These are phyloP conservation scores for Poeciliopsis turneri DNA, from an alignment of 2,797 vertebrate species.

Conservation along the genomic window DNA sequence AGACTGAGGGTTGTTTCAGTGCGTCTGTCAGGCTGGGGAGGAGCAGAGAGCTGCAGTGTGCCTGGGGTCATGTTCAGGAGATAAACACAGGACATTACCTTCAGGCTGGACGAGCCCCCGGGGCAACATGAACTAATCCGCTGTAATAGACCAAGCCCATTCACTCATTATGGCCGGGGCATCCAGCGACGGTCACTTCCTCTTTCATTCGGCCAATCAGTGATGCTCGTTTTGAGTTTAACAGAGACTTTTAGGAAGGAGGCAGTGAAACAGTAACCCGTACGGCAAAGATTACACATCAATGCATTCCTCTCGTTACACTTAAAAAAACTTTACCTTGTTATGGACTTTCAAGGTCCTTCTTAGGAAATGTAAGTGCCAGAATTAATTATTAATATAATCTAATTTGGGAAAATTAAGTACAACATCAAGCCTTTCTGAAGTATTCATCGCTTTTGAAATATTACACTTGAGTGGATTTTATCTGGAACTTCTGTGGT, in stretches of 20 bases:
- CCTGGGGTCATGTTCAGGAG: slow-evolving; percentile 47
- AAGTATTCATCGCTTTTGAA: background rate
- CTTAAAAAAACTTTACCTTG: background rate
- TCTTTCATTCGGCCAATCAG: slow-evolving; percentile 18
- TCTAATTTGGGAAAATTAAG: background rate
- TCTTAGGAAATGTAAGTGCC: background rate
- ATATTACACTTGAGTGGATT: background rate
- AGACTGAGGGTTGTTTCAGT: slow-evolving; percentile 24
- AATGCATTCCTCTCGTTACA: background rate
- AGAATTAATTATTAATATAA: background rate
- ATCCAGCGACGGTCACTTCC: slow-evolving; percentile 30
- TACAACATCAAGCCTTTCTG: background rate
- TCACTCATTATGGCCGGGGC: slow-evolving; percentile 41
- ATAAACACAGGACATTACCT: slow-evolving; percentile 65
- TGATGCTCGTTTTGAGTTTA: background rate
- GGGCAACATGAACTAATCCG: slow-evolving; percentile 57
- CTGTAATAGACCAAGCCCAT: slow-evolving; percentile 48
- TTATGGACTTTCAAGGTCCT: background rate
- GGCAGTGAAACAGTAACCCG: background rate
- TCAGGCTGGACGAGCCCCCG: slow-evolving; percentile 57
- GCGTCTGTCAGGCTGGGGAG: background rate
- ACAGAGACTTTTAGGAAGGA: background rate
- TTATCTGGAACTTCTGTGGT: background rate
- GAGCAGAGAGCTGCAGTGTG: background rate
- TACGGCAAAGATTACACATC: background rate